Evolutionary conservation across 2,113 vertebrate species (phyloP), one percentile per base, ranked within the genome.

Genomic region (Pangasianodon hypophthalmus): DNA sequence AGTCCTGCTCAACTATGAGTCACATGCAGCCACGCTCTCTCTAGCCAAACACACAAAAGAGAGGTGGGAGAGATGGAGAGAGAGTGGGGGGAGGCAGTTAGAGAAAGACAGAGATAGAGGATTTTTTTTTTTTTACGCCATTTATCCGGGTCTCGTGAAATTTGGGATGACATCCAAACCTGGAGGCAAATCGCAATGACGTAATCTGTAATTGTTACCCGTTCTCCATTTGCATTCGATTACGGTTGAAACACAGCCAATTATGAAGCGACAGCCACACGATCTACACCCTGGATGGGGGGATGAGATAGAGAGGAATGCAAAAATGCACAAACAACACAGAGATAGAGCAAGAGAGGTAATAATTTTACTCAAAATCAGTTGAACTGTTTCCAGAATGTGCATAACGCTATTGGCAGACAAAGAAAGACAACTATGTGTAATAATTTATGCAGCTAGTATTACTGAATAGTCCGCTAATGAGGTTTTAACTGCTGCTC

Each of bases 81-180:
- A 80, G 50, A 32, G 10, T 62, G 81, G 13, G 77, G 48, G 73
- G 21, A 37, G 48, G 41, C 32, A 60, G 32, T 62, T 32, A 84
- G 48, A 79, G 81, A 86, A 75, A 19, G 58, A 62, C 50, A 69
- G 73, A 73, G 69, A 82, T 18, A 75, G 56, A 50, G 67, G 69
- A 1, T 77, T 77, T 77, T 71, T 71, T 37, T 75, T 77, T 77
- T 75, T 80, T 80, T 62, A 85, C 44, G n/a, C 56, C 62, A 41
- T 80, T 71, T 60, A 80, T 71, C 2, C 60, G 81, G 82, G 80
- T 92, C 67, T 89, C 79, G 69, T 54, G 67, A 92, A 89, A 62
- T 87, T 84, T 91, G 91, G 89, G 88, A 88, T 87, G 84, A 75
- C 86, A 87, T 88, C 91, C 92, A 91, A 88, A 92, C 50, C 88